phyloP scores from a whole-genome alignment of 2,113 vertebrate genomes.

The Spizaetus ornatus region DNA sequence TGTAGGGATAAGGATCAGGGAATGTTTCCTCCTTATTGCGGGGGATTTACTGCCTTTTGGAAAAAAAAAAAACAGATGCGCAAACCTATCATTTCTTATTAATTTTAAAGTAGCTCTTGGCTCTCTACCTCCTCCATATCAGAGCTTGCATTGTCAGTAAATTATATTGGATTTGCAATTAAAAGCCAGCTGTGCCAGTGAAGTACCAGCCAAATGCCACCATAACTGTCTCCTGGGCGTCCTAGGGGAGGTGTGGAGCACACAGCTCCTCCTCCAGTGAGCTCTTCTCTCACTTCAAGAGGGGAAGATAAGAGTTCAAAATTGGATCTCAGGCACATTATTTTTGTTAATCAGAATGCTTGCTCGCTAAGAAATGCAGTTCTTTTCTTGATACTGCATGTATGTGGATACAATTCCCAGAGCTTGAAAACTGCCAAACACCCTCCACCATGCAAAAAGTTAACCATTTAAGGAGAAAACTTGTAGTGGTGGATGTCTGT shows the following conservation, averaged over 20 bases:
- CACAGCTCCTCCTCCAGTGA: not conserved
- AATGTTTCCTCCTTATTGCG: accelerated
- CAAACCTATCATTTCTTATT: slow-evolving; percentile 29
- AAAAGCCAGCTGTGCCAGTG: slow-evolving; percentile 61
- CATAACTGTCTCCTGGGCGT: not conserved
- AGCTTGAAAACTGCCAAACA: not conserved
- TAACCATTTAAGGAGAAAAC: not conserved
- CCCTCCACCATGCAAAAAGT: not conserved
- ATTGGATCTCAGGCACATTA: not conserved
- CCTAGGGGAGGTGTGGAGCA: slow-evolving; percentile 14
- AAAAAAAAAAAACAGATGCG: not conserved
- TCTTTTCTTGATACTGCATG: not conserved
- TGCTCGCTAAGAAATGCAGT: not conserved
- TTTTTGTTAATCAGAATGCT: not conserved
- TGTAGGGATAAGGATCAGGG: not conserved
- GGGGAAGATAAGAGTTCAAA: slow-evolving; percentile 15
- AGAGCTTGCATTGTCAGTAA: slow-evolving; percentile 27
- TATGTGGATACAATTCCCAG: not conserved
- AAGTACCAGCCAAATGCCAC: slow-evolving; percentile 48
- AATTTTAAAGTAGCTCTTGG: slow-evolving; percentile 58
- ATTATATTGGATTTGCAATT: slow-evolving; percentile 56
- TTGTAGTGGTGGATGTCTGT: not conserved
- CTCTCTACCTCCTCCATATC: not conserved
- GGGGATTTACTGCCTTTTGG: not conserved
- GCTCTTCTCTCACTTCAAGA: slow-evolving; percentile 2